phyloP scores from a whole-genome alignment of 2,113 vertebrate genomes.

The Trogon surrucura region DNA sequence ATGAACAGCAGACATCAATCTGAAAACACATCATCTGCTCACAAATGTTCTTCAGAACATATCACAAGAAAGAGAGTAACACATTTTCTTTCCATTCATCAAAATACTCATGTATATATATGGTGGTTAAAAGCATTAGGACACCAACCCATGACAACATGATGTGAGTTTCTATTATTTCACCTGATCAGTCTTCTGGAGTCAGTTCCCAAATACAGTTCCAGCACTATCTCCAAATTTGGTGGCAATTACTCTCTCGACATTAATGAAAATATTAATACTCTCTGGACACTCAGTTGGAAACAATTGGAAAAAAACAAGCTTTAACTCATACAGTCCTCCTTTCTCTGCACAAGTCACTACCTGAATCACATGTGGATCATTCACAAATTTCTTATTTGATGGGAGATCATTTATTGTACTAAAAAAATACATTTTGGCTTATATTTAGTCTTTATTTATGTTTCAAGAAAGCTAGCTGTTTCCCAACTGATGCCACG shows the following conservation, averaged over 20 bases:
- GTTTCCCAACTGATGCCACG: neutral
- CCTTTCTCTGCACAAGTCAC: neutral
- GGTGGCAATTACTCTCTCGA: neutral
- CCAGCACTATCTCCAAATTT: neutral
- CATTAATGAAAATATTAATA: neutral
- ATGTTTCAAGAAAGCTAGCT: neutral
- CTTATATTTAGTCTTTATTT: neutral
- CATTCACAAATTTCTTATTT: neutral
- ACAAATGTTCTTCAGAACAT: neutral
- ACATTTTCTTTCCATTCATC: neutral
- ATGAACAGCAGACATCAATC: neutral
- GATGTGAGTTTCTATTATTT: neutral
- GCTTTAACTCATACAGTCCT: neutral
- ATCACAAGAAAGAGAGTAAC: neutral
- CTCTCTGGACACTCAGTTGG: neutral
- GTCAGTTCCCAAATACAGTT: neutral
- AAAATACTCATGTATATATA: neutral
- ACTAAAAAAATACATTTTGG: neutral
- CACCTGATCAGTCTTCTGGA: neutral
- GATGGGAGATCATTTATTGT: neutral
- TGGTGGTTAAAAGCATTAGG: neutral
- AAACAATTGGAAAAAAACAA: neutral
- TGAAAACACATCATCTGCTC: neutral
- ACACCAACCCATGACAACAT: neutral
- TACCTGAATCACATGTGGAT: neutral